Evolutionary conservation across 2,888 invertebrate species (phyloP).

Genomic region (Rotaria macrura): DNA sequence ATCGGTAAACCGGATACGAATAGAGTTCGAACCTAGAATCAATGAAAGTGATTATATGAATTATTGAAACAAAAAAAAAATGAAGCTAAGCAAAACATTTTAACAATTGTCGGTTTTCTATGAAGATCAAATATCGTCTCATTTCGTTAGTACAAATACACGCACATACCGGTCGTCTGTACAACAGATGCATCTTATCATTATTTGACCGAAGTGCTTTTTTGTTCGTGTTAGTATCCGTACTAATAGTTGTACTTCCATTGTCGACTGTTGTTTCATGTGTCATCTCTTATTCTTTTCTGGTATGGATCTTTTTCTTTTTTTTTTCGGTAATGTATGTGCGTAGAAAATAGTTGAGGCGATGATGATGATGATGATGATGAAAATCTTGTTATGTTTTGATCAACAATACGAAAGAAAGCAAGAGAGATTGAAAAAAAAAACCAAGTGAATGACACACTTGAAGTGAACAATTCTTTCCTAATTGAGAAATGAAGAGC

Average conservation of each 20-base stretch:
- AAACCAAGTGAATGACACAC: neutral
- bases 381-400: neutral
- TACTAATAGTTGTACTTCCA: neutral
- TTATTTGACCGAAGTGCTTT: neutral
- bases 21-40: slow-evolving; percentile 85
- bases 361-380: neutral
- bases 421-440: neutral
- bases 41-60: slow-evolving; percentile 40
- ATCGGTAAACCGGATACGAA: slow-evolving; percentile 98
- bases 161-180: slow-evolving; percentile 18
- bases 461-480: slow-evolving; percentile 5
- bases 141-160: neutral
- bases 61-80: neutral
- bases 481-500: slow-evolving; percentile 12
- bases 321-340: neutral
- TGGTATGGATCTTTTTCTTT: neutral
- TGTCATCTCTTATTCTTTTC: neutral
- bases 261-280: neutral
- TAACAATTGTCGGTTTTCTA: neutral
- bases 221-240: neutral
- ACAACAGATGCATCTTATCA: neutral
- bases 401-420: neutral
- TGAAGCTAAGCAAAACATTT: no score
- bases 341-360: neutral
- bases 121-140: neutral